Evolutionary conservation across 2,113 vertebrate genomes (phyloP).

Genomic region (Cyphomyrus plagiostoma): DNA sequence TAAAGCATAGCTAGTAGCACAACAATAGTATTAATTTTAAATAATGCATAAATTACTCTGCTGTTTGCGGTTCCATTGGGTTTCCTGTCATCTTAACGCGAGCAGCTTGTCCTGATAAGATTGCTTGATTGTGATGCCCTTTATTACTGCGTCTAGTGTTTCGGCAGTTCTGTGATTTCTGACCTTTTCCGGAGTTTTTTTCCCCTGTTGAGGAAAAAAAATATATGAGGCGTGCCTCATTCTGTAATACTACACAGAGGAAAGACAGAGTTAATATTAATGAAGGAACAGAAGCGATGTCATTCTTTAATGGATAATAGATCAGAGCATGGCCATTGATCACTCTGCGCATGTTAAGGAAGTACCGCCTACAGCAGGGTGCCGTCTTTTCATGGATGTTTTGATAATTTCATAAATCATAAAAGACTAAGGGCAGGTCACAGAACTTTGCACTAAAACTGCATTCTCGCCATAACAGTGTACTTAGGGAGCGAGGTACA

Average conservation of each 20-base stretch:
- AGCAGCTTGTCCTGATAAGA: constrained; percentile 45
- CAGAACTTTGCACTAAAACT: not conserved
- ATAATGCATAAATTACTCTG: constrained; percentile 38
- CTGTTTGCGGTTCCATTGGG: constrained; percentile 32
- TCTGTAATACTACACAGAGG: constrained; percentile 30
- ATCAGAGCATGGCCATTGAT: constrained; percentile 44
- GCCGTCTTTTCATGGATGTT: constrained; percentile 28
- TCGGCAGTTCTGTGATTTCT: constrained; percentile 54
- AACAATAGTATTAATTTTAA: constrained; percentile 42
- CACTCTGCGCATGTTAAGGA: constrained; percentile 37
- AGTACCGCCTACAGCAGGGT: constrained; percentile 32
- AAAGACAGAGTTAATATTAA: constrained; percentile 55
- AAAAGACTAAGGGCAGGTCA: constrained; percentile 7
- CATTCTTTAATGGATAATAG: constrained; percentile 53
- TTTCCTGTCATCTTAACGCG: constrained; percentile 46
- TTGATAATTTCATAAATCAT: constrained; percentile 42
- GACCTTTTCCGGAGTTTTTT: constrained; percentile 55
- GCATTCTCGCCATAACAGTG: not conserved
- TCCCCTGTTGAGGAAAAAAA: constrained; percentile 34
- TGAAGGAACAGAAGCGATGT: constrained; percentile 48
- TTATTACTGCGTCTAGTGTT: constrained; percentile 56
- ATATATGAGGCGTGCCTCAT: constrained; percentile 37
- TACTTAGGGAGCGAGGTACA: not conserved
- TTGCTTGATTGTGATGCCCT: constrained; percentile 57
- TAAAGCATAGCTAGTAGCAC: constrained; percentile 30